These are phyloP conservation scores for Carposina sasakii DNA, from an alignment of 1,140 invertebrate genomes.

Conservation along the genomic window DNA sequence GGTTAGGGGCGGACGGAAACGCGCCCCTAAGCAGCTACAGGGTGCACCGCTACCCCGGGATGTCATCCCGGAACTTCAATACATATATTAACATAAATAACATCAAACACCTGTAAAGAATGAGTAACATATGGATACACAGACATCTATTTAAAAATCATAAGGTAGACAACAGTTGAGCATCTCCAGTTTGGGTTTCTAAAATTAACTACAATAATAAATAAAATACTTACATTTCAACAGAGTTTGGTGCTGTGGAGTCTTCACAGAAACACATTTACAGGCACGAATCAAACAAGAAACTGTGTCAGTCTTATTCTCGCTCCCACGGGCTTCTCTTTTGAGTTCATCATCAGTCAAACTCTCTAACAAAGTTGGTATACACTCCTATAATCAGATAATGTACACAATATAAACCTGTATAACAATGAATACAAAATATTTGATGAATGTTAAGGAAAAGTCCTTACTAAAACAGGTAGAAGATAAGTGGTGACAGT, in stretches of 20 bases:
- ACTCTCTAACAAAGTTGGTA: constrained; percentile 92
- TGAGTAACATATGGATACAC: too few species aligned
- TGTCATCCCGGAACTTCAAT: too few species aligned
- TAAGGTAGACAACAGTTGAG: too few species aligned
- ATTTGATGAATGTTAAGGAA: too few species aligned
- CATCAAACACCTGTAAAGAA: too few species aligned
- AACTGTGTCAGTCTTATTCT: constrained; percentile 94
- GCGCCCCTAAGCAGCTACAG: constrained; percentile 71
- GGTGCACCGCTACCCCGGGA: constrained; percentile 38
- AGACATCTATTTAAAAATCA: too few species aligned
- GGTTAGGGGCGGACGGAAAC: constrained; percentile 48
- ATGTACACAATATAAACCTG: not conserved
- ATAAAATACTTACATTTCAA: constrained; percentile 69
- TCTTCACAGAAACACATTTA: constrained; percentile 86
- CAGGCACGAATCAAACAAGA: constrained; percentile 92
- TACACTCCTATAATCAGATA: constrained; percentile 81
- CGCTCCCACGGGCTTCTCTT: constrained; percentile 93
- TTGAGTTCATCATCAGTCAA: constrained; percentile 98
- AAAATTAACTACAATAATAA: too few species aligned
- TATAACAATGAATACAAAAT: constrained; percentile 10
- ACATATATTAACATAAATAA: too few species aligned
- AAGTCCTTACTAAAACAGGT: constrained; percentile 93
- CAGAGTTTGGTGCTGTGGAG: constrained; percentile 58
- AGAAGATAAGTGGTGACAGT: constrained; percentile 95
- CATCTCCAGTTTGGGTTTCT: too few species aligned